These are phyloP conservation scores for Vulpes lagopus DNA, from an alignment of 2,113 vertebrate species.

Conservation along the genomic window DNA sequence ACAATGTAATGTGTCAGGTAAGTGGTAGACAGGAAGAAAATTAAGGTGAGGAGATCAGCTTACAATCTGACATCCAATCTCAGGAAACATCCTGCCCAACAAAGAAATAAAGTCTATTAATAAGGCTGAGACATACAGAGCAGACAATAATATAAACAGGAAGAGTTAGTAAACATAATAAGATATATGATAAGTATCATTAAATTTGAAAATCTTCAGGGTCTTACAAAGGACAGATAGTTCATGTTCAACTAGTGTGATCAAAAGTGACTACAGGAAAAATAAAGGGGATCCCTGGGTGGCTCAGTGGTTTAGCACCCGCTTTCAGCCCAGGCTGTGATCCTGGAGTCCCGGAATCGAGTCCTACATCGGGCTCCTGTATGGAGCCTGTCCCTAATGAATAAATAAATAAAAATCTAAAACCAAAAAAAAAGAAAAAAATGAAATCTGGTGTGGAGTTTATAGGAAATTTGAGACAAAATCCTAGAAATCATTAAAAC, in stretches of 20 bases:
- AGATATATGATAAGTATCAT: not conserved
- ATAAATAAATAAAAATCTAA: too few species aligned
- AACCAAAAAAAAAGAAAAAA: not conserved
- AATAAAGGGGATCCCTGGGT: not conserved
- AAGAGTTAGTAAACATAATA: not conserved
- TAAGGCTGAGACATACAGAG: not conserved
- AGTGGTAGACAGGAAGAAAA: not conserved
- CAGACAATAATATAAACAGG: not conserved
- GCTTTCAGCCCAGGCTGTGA: too few species aligned
- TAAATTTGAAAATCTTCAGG: not conserved
- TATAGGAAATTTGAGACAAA: constrained; percentile 21
- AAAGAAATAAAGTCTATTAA: constrained; percentile 27
- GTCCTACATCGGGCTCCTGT: too few species aligned
- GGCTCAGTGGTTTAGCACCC: too few species aligned
- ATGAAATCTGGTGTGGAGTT: not conserved
- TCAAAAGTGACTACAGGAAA: not conserved
- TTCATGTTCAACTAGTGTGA: not conserved
- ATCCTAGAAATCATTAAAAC: constrained; percentile 21
- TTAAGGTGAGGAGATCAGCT: not conserved
- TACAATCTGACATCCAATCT: not conserved
- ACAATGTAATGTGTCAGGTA: not conserved
- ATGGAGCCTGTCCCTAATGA: too few species aligned
- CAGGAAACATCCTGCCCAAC: not conserved
- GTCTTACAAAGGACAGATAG: not conserved
- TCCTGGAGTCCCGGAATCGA: too few species aligned